phyloP scores from a whole-genome alignment of 2,888 invertebrate species.

The Acrobasis consociella region DNA sequence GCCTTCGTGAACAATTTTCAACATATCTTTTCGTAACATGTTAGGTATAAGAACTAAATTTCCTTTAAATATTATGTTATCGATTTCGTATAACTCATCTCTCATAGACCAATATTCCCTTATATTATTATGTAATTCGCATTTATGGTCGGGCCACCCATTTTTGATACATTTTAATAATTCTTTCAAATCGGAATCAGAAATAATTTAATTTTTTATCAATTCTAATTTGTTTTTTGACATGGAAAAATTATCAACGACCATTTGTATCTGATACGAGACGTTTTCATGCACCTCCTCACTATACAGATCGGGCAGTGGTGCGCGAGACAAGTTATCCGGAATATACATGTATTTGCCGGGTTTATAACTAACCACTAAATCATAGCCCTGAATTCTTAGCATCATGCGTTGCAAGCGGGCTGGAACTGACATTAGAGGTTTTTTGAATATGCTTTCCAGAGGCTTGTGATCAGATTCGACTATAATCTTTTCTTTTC shows the following conservation, averaged over 20 bases:
- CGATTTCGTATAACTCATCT: conserved; percentile 33
- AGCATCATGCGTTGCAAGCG: conserved; percentile 40
- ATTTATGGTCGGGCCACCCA: conserved; percentile 2
- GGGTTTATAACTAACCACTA: conserved; percentile 35
- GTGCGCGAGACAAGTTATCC: conserved; percentile 31
- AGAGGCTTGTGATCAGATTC: conserved; percentile 35
- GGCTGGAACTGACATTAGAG: conserved; percentile 31
- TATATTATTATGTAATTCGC: conserved; percentile 26
- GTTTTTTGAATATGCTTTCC: conserved; percentile 34
- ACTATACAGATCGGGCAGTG: conserved; percentile 27
- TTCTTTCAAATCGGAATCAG: not conserved
- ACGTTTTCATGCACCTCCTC: conserved; percentile 28
- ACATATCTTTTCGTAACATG: conserved; percentile 32
- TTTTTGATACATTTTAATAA: not conserved
- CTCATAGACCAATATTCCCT: conserved; percentile 18
- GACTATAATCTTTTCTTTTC: conserved; percentile 17
- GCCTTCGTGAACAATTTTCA: conserved; percentile 37
- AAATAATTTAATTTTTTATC: not conserved
- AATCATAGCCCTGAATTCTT: conserved; percentile 34
- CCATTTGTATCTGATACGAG: conserved; percentile 24
- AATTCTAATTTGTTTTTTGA: conserved; percentile 25
- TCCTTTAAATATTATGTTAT: conserved; percentile 13
- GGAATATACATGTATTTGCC: conserved; percentile 41
- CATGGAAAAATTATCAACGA: not conserved
- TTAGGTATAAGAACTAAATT: conserved; percentile 35